phyloP scores from a whole-genome alignment of 2,113 vertebrate species.

The Heterotilapia buettikoferi region DNA sequence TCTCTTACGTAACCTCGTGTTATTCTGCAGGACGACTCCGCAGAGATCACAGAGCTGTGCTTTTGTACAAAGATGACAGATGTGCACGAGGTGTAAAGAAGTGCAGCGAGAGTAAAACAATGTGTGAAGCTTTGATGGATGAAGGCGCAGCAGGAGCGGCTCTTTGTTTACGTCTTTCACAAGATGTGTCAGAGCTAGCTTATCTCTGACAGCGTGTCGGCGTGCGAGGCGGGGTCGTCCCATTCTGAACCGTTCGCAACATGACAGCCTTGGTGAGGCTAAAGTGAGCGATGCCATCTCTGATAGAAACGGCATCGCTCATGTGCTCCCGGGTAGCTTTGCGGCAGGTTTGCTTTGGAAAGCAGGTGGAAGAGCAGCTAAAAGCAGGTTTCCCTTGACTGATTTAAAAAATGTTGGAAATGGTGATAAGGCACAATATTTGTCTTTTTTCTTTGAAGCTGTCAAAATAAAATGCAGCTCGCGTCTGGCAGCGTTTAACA shows the following conservation, averaged over 20 bases:
- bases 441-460: background rate
- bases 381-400: background rate
- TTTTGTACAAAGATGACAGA: slow-evolving; percentile 3
- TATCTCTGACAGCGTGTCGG: slow-evolving; percentile 9
- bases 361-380: background rate
- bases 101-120: background rate
- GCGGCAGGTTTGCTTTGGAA: background rate
- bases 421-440: background rate
- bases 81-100: background rate
- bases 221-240: background rate
- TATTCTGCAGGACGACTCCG: slow-evolving; percentile 1
- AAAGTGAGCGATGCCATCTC: background rate
- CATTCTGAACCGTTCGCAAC: background rate
- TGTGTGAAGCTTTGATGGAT: slow-evolving; percentile 33
- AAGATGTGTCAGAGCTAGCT: background rate
- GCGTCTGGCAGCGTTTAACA: background rate
- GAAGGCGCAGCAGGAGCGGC: background rate
- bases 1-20: background rate
- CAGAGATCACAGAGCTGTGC: slow-evolving; percentile 7
- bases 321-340: background rate
- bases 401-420: background rate
- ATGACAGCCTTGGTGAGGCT: background rate
- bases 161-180: slow-evolving; percentile 22
- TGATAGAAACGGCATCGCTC: background rate
- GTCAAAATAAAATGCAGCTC: background rate